Conservation (phyloP, 2,888 invertebrate genomes). For the Orchestes rusci region DNA sequence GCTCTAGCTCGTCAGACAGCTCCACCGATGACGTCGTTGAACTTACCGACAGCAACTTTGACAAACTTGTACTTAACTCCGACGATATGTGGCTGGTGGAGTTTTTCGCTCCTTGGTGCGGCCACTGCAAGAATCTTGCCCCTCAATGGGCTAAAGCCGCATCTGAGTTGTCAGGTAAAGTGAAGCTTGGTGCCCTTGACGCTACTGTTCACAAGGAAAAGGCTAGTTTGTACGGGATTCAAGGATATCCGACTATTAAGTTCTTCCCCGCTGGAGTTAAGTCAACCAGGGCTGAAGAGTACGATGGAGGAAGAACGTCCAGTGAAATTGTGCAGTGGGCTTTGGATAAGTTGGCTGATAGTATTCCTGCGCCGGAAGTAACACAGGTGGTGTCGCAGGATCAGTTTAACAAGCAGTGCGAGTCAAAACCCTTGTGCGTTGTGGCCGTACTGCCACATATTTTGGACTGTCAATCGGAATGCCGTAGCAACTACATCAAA, state of each 20-base stretch:
- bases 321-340: conserved; percentile 89
- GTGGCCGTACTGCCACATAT: conserved; percentile 91
- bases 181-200: conserved; percentile 92
- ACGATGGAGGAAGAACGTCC: conserved; percentile 87
- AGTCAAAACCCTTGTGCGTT: conserved; percentile 83
- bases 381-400: conserved; percentile 50
- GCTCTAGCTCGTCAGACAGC: conserved; percentile 36
- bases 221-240: conserved; percentile 77
- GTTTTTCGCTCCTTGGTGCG: conserved; percentile 97
- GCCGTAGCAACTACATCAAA: conserved; percentile 79
- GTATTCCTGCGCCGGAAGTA: conserved; percentile 85
- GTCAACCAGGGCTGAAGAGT: conserved; percentile 65
- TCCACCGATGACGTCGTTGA: conserved; percentile 65
- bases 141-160: conserved; percentile 97
- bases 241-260: conserved; percentile 96
- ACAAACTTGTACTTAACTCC: conserved; percentile 81
- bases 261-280: conserved; percentile 75
- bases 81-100: conserved; percentile 97
- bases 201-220: conserved; percentile 84
- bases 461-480: conserved; percentile 89
- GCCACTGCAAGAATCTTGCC: conserved; percentile 93
- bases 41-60: conserved; percentile 93
- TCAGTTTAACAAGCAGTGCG: conserved; percentile 68
- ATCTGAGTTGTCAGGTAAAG: conserved; percentile 89
- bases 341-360: conserved; percentile 75